Evolutionary conservation across 2,797 vertebrate genomes (phyloP).

Genomic region (Vespertilio murinus): DNA sequence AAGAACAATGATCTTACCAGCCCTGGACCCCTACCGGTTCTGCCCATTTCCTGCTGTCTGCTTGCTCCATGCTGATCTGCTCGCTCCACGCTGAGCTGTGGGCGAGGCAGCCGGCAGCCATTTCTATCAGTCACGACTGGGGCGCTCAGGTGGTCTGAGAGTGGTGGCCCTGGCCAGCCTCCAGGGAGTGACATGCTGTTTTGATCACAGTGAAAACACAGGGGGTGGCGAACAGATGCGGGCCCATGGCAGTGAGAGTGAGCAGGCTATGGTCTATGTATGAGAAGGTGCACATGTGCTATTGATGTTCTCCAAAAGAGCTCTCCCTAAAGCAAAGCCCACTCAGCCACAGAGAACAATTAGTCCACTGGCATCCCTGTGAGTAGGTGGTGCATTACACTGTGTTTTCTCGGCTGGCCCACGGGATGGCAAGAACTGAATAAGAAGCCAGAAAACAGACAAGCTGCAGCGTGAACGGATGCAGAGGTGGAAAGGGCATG

Average conservation of each 20-base stretch:
- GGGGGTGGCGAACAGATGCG: neutral
- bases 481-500: neutral
- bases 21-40: neutral
- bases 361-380: neutral
- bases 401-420: neutral
- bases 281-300: fast-evolving
- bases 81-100: neutral
- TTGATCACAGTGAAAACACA: neutral
- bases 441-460: neutral
- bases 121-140: neutral
- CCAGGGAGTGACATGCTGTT: neutral
- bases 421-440: neutral
- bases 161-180: neutral
- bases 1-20: slow-evolving; percentile 59
- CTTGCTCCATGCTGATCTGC: no score
- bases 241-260: neutral
- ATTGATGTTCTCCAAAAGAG: no score
- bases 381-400: neutral
- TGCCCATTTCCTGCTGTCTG: neutral
- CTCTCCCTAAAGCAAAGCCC: neutral
- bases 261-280: neutral
- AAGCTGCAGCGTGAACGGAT: neutral
- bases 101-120: neutral
- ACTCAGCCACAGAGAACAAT: neutral
- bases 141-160: neutral